Evolutionary conservation across 1,140 invertebrate species (phyloP).

Genomic region (Penaeus chinensis): DNA sequence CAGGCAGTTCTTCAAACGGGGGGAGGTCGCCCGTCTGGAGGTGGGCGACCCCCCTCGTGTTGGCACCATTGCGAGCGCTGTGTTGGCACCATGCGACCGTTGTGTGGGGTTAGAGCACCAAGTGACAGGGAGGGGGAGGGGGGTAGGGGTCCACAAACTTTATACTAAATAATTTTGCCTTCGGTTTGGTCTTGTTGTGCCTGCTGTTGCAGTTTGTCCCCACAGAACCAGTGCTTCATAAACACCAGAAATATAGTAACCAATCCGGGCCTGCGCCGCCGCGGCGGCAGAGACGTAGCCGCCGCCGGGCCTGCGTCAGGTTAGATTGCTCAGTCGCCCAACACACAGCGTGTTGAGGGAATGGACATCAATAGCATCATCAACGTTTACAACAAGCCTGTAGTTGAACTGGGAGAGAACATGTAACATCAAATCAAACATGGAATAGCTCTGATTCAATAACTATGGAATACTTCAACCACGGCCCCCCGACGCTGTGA

Average conservation of each 20-base stretch:
- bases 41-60: too few species aligned
- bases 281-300: neutral
- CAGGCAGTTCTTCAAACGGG: too few species aligned
- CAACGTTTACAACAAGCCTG: slow-evolving; percentile 61
- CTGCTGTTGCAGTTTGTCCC: slow-evolving; percentile 55
- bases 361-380: slow-evolving; percentile 61
- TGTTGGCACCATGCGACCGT: slow-evolving; percentile 28
- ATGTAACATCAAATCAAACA: slow-evolving; percentile 62
- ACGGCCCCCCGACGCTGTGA: slow-evolving; percentile 46
- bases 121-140: slow-evolving; percentile 38
- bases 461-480: slow-evolving; percentile 62
- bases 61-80: slow-evolving; percentile 30
- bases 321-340: slow-evolving; percentile 37
- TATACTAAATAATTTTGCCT: slow-evolving; percentile 60
- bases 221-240: slow-evolving; percentile 59
- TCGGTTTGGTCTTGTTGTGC: slow-evolving; percentile 60
- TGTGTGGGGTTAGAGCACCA: slow-evolving; percentile 48
- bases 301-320: slow-evolving; percentile 25
- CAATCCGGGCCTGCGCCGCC: slow-evolving; percentile 40
- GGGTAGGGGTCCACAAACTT: slow-evolving; percentile 57
- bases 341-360: slow-evolving; percentile 33
- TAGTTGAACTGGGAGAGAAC: slow-evolving; percentile 62
- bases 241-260: slow-evolving; percentile 54
- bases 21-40: too few species aligned
- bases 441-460: slow-evolving; percentile 60